phyloP scores from a whole-genome alignment of 2,888 invertebrate genomes.

The Ornithoptera alexandrae region DNA sequence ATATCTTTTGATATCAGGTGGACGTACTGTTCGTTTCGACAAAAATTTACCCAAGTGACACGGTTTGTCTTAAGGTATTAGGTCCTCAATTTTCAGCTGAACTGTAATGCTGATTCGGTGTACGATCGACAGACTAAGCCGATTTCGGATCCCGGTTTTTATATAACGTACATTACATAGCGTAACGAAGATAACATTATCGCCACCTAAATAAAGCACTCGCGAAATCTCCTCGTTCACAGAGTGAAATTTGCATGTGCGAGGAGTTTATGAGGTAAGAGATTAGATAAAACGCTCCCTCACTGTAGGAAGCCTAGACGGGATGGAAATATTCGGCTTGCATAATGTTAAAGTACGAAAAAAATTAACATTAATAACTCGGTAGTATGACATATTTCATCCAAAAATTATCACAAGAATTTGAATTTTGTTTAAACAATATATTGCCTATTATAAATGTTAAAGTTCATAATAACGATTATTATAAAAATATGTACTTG shows the following conservation, averaged over 20 bases:
- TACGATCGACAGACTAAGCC: not conserved
- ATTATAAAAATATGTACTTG: too few relatives aligned
- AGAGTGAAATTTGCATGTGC: conserved; percentile 18
- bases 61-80: not conserved
- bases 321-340: not conserved
- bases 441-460: not conserved
- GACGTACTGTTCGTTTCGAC: too few relatives aligned
- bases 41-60: not conserved
- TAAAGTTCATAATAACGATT: not conserved
- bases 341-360: not conserved
- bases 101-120: not conserved
- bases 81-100: not conserved
- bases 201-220: conserved; percentile 13
- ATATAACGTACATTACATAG: conserved; percentile 6
- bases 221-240: conserved; percentile 12
- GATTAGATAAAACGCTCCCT: conserved; percentile 11
- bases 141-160: conserved; percentile 3
- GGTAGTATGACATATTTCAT: not conserved
- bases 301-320: conserved; percentile 1
- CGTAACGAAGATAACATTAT: conserved; percentile 11
- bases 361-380: not conserved
- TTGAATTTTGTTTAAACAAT: not conserved
- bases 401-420: not conserved
- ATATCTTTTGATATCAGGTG: too few relatives aligned
- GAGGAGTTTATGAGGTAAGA: conserved; percentile 13